A percentile compares a stretch with the other conserved stretches of the same genome.
Evolutionary conservation across 1,140 invertebrate species (phyloP).

Genomic region (Tribolium castaneum): DNA sequence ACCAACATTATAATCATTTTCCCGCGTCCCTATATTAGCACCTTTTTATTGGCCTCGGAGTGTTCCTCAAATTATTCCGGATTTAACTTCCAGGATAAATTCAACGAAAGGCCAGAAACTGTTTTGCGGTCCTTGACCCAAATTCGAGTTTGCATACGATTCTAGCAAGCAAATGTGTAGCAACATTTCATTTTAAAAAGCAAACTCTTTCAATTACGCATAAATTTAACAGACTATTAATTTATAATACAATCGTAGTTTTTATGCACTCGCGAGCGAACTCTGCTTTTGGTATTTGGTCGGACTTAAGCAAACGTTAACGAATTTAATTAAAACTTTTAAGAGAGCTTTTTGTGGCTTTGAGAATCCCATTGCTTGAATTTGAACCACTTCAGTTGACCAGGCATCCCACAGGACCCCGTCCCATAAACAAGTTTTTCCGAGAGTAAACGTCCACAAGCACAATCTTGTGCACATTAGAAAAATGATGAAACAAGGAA

Average conservation of each 20-base stretch:
- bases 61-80: not conserved
- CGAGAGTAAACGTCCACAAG: no score
- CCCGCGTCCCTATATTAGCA: not conserved
- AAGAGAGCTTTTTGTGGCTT: not conserved
- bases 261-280: not conserved
- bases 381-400: not conserved
- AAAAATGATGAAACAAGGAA: not conserved
- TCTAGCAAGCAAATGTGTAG: not conserved
- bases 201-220: not conserved
- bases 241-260: not conserved
- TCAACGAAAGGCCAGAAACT: not conserved
- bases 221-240: not conserved
- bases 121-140: not conserved
- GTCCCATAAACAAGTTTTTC: no score
- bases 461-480: not conserved
- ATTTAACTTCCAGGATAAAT: conserved; percentile 21
- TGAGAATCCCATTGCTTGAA: not conserved
- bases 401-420: not conserved
- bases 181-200: not conserved
- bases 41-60: not conserved
- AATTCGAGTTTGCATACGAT: not conserved
- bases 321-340: not conserved
- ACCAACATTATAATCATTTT: not conserved
- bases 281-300: not conserved
- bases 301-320: not conserved